Base-by-base conservation (phyloP, 2,797 vertebrate species). In the Coilia nasus region DNA sequence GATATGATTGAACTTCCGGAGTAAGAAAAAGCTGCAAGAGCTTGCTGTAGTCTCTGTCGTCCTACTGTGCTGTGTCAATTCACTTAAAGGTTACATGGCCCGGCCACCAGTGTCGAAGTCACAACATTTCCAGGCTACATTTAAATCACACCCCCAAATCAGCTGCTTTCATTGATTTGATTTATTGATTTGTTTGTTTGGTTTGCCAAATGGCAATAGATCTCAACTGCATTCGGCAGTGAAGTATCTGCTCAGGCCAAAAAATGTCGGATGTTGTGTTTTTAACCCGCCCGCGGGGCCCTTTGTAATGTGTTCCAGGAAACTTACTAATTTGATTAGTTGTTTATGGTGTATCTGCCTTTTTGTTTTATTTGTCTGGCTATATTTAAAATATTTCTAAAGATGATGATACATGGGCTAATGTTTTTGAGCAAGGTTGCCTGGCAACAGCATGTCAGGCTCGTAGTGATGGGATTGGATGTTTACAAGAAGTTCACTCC, bases 31-130 rank as follows among this genome's bases (percentile, higher is more conserved):
- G 64, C 64, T 71, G 25, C 25, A 17, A 71, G 71, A 19, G 35
- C 71, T 41, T 78, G 10, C 31, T 44, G 31, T 78, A 41, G 31
- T 44, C 71, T 41, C 71, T 41, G 35, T 21, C 6, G 35, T 78
- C 71, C 71, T 44, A 44, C 71, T 78, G 71, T 78, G 71, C 35
- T 44, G 67, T 75, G 71, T 44, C 35, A 21, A 31, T 78, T 78
- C 71, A 44, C 35, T 44, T 10, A 21, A 9, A 21, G 71, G 71
- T 19, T 44, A 78, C 71, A 78, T 3, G 67, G 17, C 67, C 35
- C 17, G 17, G 67, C 12, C 67, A 75, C 67, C 67, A 75, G 14
- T 41, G 31, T 0, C 19, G 17, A 59, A 59, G 57, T 59, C 57
- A 59, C 11, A 21, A 19, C 17, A 31, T 75, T 19, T 75, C 15